Evolutionary conservation across 23 tunicate species (phyloP).

Genomic region (Trididemnum nubilum): DNA sequence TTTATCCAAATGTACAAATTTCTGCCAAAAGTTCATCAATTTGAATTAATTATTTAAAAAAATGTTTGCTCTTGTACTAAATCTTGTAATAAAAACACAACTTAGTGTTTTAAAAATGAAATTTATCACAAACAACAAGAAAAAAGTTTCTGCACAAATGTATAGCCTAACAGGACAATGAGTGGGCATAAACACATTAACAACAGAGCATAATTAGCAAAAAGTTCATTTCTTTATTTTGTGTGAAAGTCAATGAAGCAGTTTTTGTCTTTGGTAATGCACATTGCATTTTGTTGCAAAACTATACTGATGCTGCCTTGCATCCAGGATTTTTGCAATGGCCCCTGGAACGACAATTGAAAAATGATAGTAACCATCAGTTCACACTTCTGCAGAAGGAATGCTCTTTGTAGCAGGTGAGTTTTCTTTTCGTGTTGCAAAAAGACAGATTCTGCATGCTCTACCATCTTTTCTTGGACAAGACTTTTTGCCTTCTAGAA

Average conservation of each 20-base stretch:
- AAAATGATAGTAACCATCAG: slow-evolving; percentile 19
- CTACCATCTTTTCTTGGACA: background rate
- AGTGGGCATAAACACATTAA: no score
- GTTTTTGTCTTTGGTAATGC: slow-evolving; percentile 12
- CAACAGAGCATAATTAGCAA: no score
- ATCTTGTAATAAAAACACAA: no score
- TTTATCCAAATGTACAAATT: no score
- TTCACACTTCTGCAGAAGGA: slow-evolving; percentile 10
- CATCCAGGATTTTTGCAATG: slow-evolving; percentile 28
- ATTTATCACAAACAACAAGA: no score
- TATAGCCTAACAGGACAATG: no score
- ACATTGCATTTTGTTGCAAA: slow-evolving; percentile 24
- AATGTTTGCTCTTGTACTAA: no score
- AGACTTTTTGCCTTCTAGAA: background rate
- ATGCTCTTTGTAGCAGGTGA: slow-evolving; percentile 12
- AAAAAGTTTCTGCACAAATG: no score
- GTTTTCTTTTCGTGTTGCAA: slow-evolving; percentile 15
- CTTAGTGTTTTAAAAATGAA: no score
- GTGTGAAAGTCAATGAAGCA: slow-evolving; percentile 17
- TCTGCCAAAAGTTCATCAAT: no score
- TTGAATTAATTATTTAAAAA: no score
- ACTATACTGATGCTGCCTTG: slow-evolving; percentile 21
- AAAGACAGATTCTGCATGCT: slow-evolving; percentile 11
- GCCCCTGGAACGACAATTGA: background rate
- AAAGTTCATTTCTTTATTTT: background rate